Conservation (phyloP, 1,140 invertebrate species). For the Magallana angulata region DNA sequence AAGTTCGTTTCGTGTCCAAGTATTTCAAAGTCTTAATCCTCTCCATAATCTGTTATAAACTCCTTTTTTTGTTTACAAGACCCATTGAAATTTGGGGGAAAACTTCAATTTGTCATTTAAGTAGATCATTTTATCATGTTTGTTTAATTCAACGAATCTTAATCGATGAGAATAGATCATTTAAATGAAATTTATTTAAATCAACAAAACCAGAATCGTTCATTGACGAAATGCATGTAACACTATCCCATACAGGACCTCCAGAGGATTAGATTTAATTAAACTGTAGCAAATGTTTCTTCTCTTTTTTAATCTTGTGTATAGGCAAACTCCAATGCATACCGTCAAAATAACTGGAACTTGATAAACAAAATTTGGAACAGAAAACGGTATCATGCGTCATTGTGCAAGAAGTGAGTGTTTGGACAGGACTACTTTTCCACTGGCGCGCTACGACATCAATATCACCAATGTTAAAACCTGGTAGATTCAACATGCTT, state of each 20-base stretch:
- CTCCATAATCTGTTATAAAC: not conserved
- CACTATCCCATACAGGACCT: not conserved
- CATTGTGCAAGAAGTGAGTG: not conserved
- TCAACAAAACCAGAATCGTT: not conserved
- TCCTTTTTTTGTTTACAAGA: not conserved
- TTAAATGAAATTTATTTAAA: not conserved
- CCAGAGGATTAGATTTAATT: not conserved
- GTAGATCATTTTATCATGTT: not conserved
- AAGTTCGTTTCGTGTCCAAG: slow-evolving; percentile 4
- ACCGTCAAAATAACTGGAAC: slow-evolving; percentile 12
- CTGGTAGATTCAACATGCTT: slow-evolving; percentile 17
- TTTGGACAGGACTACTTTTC: not conserved
- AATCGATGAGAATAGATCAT: not conserved
- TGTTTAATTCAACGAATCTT: not conserved
- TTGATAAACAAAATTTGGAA: slow-evolving; percentile 13
- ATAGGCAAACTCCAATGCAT: not conserved
- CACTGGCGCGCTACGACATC: not conserved
- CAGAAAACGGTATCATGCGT: not conserved
- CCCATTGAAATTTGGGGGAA: not conserved
- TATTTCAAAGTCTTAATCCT: slow-evolving; percentile 14
- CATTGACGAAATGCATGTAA: not conserved
- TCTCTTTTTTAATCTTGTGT: not conserved
- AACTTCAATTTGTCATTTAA: not conserved
- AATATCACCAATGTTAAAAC: slow-evolving; percentile 3
- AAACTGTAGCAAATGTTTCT: not conserved